Percentiles rank a stretch among this genome's conserved stretches.
Evolutionary conservation across 2,888 invertebrate species (phyloP).

Genomic region (Ormyrus nitidulus): DNA sequence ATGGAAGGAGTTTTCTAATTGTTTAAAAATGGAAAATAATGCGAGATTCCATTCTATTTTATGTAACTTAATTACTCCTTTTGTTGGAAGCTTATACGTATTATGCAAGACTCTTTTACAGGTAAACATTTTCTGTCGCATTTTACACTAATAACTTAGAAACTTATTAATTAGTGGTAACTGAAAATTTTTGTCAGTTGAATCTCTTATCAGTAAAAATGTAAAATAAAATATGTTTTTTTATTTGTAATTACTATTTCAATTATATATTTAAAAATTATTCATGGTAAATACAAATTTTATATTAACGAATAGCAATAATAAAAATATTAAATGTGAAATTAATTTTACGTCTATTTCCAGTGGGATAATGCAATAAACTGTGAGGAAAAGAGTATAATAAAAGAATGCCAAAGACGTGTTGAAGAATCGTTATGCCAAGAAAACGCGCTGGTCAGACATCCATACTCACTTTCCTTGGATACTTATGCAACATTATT

Average conservation of each 20-base stretch:
- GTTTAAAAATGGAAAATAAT: slow-evolving; percentile 64
- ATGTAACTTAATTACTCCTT: slow-evolving; percentile 80
- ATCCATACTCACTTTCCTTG: slow-evolving; percentile 86
- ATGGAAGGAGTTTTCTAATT: slow-evolving; percentile 64
- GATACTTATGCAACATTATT: slow-evolving; percentile 76
- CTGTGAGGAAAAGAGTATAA: slow-evolving; percentile 76
- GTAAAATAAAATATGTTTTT: slow-evolving; percentile 37
- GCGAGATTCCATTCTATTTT: slow-evolving; percentile 78
- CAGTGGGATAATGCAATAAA: slow-evolving; percentile 44
- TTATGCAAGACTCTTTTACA: slow-evolving; percentile 76
- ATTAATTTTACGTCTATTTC: slow-evolving; percentile 22
- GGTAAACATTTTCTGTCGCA: slow-evolving; percentile 71
- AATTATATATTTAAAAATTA: not conserved
- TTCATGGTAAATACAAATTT: no score
- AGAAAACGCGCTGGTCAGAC: slow-evolving; percentile 74
- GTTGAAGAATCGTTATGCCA: slow-evolving; percentile 77
- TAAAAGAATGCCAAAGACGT: slow-evolving; percentile 79
- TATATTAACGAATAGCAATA: no score
- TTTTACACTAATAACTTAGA: no score
- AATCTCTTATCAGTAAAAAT: slow-evolving; percentile 10
- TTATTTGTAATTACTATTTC: not conserved
- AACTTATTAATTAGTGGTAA: no score
- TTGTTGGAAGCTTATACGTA: slow-evolving; percentile 79
- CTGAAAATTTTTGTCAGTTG: slow-evolving; percentile 16
- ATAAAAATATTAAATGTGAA: slow-evolving; percentile 24